Conservation (phyloP, 2,113 vertebrate species). For the Tor tambroides region DNA sequence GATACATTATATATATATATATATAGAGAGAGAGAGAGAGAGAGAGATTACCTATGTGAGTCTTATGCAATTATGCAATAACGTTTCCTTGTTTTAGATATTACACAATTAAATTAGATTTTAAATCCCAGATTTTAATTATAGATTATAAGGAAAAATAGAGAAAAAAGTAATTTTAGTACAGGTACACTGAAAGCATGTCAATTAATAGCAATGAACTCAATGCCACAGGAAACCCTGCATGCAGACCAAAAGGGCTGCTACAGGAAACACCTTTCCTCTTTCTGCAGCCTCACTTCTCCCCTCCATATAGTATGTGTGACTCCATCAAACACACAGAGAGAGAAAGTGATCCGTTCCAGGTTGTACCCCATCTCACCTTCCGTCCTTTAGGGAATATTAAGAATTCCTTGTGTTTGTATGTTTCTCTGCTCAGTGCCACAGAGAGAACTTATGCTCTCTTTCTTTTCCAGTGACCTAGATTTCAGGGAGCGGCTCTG, state of each 20-base stretch:
- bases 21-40: no score
- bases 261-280: background rate
- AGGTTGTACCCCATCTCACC: constrained; percentile 13
- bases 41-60: no score
- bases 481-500: constrained; percentile 8
- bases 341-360: background rate
- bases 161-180: background rate
- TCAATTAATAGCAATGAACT: background rate
- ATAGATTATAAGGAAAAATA: background rate
- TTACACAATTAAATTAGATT: background rate
- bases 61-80: no score
- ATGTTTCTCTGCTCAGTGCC: constrained; percentile 13
- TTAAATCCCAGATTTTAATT: background rate
- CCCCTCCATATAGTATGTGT: background rate
- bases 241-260: background rate
- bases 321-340: background rate
- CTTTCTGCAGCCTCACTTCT: background rate
- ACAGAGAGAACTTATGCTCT: constrained; percentile 13
- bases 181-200: background rate
- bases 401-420: constrained; percentile 22
- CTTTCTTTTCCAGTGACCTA: constrained; percentile 30
- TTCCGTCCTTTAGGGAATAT: background rate
- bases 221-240: background rate
- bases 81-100: background rate
- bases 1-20: no score